phyloP scores from a whole-genome alignment of 2,888 invertebrate genomes.

The Agrotis clavis region DNA sequence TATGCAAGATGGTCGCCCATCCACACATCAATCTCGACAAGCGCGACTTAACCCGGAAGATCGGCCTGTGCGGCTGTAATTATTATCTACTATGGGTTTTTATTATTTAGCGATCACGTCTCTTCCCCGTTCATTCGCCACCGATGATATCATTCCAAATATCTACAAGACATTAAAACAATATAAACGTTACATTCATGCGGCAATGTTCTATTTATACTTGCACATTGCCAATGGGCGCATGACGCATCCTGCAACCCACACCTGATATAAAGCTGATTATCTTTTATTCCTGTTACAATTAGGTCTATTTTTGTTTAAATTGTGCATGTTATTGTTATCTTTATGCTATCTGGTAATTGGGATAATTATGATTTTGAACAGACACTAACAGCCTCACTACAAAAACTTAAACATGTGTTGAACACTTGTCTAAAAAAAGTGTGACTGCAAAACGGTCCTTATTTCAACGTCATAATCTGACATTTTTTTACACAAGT shows the following conservation, averaged over 20 bases:
- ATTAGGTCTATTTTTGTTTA: background rate
- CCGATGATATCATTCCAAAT: background rate
- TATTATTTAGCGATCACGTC: background rate
- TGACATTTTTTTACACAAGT: no score
- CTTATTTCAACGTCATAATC: no score
- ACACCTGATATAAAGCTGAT: background rate
- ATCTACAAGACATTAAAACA: background rate
- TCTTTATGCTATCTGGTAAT: background rate
- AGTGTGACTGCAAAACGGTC: no score
- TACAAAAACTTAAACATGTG: no score
- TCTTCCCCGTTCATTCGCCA: background rate
- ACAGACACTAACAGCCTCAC: background rate
- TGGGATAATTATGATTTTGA: background rate
- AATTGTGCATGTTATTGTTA: background rate
- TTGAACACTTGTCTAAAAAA: no score
- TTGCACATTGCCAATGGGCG: slow-evolving; percentile 9
- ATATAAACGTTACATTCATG: background rate
- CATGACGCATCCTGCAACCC: slow-evolving; percentile 18
- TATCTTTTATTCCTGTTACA: background rate
- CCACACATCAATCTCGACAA: no score
- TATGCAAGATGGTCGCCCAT: no score
- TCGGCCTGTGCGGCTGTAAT: no score
- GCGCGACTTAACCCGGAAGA: no score
- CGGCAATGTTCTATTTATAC: slow-evolving; percentile 1
- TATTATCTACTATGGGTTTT: background rate